Evolutionary conservation across 2,888 invertebrate genomes (phyloP), one percentile per base, ranked within the genome.

Genomic region (Phorcus lineatus): DNA sequence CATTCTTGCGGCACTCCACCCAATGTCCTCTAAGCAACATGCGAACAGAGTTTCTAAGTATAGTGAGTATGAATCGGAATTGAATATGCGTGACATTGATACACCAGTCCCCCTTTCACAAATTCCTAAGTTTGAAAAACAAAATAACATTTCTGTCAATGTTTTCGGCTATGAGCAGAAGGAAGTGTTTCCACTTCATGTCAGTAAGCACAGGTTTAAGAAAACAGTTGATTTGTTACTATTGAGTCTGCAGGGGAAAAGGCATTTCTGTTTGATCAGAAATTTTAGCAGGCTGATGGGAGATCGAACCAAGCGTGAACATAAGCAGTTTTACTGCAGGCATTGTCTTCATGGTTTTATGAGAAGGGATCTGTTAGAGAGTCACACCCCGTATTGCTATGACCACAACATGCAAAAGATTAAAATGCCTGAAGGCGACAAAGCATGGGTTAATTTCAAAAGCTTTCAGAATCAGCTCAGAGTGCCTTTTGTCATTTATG

Each of bases 251-350:
- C 67, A 19, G 31, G 54, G 24, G n/a, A 80, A 57, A n/a, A 40
- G 75, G n/a, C 80, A 80, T 67, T 80, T 75, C 66, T 77, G 77
- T 52, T 22, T 80, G 9, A 77, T 80, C 16, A 47, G n/a, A 28
- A 62, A 80, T 66, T 52, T 80, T n/a, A 76, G 22, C 57, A 17
- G 76, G 19, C 66, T 80, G 28, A 52, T 80, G 24, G 57, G 22
- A 13, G n/a, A 47, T 66, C 76, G 52, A 77, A 76, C 75, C 66
- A 53, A 57, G n/a, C 77, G 66, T 53, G 52, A 54, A 13, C 4
- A 28, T n/a, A n/a, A 16, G 6, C 17, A 17, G 13, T 53, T 52
- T 77, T 80, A 52, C 47, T 80, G 76, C 52, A 57, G 66, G n/a
- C 47, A 53, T 19, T 80, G 77, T 52, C 52, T 80, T 24, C 76